Base-by-base conservation (phyloP, 2,797 vertebrate genomes). In the Gymnoscopelus braueri region DNA sequence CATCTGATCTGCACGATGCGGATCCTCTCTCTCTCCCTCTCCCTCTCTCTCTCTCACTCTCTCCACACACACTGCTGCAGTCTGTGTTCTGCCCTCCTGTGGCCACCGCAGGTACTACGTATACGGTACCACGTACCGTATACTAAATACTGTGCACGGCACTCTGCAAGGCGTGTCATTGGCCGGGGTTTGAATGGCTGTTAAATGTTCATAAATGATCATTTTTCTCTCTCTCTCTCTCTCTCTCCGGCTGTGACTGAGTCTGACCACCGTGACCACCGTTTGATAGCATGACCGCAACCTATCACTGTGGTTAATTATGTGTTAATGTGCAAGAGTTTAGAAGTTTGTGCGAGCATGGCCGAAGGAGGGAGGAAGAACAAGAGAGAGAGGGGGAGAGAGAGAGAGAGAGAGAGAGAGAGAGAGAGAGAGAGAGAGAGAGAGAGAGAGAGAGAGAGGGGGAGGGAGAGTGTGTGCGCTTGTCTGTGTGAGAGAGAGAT, bases 1-100 rank as follows among this genome's bases (percentile, higher is more conserved):
- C 90, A 93, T 93, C 90, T 86, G 87, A 91, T 92, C 86, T 68
- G 76, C 84, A 84, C 78, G 86, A 88, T 90, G 88, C 89, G 74
- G 84, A 84, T 81, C 69, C 86, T 78, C 72, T 79, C 82, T 77
- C 81, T 85, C 84, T 72, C 75, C 68, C 84, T 72, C 75, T 70
- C 78, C 67, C 86, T 78, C 72, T 79, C 82, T 77, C 81, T 85
- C 84, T 72, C 75, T 9, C 59, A 19, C 60, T 61, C 60, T 48
- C 12, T 60, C 68, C 78, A 9, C 60, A 78, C 82, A 83, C 71
- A 67, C 77, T 91, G 77, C 91, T 88, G 91, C 89, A 91, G 88
- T 87, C 83, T 82, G 72, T 65, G 50, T 62, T 57, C 6, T 44
- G 87, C 83, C 86, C 83, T 81, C 85, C 49, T 39, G 82, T 83